Evolutionary conservation across 2,888 invertebrate species (phyloP), one percentile per base, ranked within the genome.

Genomic region (Trichogramma evanescens): DNA sequence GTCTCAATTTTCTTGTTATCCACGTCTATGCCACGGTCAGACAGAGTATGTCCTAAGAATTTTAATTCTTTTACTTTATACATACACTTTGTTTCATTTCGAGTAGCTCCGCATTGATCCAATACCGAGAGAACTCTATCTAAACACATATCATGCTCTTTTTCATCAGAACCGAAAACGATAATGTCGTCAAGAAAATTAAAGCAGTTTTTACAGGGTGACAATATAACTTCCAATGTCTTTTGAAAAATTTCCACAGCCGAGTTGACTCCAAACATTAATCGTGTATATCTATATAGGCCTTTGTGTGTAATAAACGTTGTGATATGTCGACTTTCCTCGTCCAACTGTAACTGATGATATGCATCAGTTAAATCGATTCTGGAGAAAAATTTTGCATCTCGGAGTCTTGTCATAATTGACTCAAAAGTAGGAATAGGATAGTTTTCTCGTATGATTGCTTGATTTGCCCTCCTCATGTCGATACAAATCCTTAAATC

Each of bases 171-270:
- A 2, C 72, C 75, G 65, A 65, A 71, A 6, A 79, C 64, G 1
- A 78, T 46, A 26, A 79, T 76, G 64, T 78, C 75, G 66, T 77
- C 78, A n/a, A 63, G 13, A 10, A 56, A 60, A 53, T 63, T 63
- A 6, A 56, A 38, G 4, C 51, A 45, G 5, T 58, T 56, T 74
- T 72, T 40, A 58, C 2, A 69, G 69, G 66, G 50, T 8, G 50
- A 39, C n/a, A 50, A 50, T n/a, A 54, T 52, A 9, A 8, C 43
- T 38, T 50, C 50, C 5, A 56, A 9, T 38, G 43, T 40, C 10
- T 44, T 42, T 66, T 79, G 76, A 63, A 77, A 80, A 2, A 76
- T 66, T 67, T 79, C 80, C 0, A 76, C 74, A 4, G 80, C 80
- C 54, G 75, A 76, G 2, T 67, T 68, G 7, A 79, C 72, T 0